A percentile compares a stretch with the other conserved stretches of the same genome.
Conservation (phyloP, 1,140 invertebrate species). For the Drosophila arawakana region DNA sequence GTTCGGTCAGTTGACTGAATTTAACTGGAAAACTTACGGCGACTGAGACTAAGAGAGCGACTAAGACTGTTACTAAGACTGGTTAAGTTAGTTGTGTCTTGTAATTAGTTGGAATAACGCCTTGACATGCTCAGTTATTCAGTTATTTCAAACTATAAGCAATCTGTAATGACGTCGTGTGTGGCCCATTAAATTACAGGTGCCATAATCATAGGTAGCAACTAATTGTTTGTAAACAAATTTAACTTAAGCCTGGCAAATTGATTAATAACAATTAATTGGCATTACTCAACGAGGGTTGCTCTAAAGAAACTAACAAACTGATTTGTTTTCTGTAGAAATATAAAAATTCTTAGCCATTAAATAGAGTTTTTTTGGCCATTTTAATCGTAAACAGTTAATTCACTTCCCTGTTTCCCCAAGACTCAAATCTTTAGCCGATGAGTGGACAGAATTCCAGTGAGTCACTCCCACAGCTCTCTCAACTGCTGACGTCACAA, state of each 20-base stretch:
- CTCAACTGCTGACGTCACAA: constrained; percentile 8
- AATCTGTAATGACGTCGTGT: constrained; percentile 13
- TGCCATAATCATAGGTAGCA: constrained; percentile 6
- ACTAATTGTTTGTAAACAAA: constrained; percentile 22
- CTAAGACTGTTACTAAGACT: constrained; percentile 8
- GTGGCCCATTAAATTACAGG: constrained; percentile 2
- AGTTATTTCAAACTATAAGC: background rate
- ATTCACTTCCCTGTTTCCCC: background rate
- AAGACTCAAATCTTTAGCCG: constrained; percentile 5
- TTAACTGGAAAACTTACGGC: constrained; percentile 9
- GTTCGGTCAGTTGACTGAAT: constrained; percentile 12
- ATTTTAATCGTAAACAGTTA: background rate
- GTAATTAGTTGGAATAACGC: constrained; percentile 35
- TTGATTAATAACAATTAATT: constrained; percentile 21
- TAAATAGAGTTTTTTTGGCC: no score
- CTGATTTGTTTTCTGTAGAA: no score
- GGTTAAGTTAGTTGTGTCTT: constrained; percentile 23
- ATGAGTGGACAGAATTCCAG: constrained; percentile 1
- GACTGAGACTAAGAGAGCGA: background rate
- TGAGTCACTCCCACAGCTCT: constrained; percentile 1
- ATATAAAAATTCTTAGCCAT: no score
- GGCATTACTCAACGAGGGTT: constrained; percentile 2
- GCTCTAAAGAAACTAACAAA: background rate
- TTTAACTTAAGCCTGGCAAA: constrained; percentile 8
- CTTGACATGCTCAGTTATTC: constrained; percentile 23